phyloP scores from a whole-genome alignment of 2,888 invertebrate species.

The Pedicia rivosa region DNA sequence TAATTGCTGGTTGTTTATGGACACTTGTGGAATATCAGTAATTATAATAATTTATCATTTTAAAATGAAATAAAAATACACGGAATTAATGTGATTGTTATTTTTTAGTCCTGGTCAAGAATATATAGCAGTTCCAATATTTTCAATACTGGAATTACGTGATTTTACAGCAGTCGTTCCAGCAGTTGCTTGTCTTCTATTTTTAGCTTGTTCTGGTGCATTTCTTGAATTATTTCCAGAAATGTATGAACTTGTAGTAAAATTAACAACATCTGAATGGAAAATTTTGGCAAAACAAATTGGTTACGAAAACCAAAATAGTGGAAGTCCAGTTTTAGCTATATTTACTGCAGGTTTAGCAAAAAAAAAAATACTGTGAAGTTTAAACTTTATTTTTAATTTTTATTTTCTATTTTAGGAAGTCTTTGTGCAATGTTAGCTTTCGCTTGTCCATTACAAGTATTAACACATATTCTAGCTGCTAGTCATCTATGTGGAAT shows the following conservation, averaged over 20 bases:
- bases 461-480: constrained; percentile 32
- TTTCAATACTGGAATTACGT: constrained; percentile 35
- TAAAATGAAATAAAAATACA: not conserved
- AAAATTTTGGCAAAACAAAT: constrained; percentile 35
- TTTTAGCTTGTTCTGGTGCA: constrained; percentile 35
- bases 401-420: constrained; percentile 19
- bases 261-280: constrained; percentile 39
- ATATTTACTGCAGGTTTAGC: constrained; percentile 35
- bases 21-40: constrained; percentile 27
- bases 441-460: constrained; percentile 38
- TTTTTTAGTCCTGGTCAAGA: constrained; percentile 20
- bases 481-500: constrained; percentile 26
- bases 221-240: constrained; percentile 37
- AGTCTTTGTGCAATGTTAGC: constrained; percentile 38
- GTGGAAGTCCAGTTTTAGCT: constrained; percentile 38
- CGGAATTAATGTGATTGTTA: not conserved
- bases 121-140: constrained; percentile 28
- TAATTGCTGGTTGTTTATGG: constrained; percentile 25
- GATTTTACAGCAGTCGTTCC: constrained; percentile 38
- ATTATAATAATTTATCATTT: constrained; percentile 6
- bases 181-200: constrained; percentile 36
- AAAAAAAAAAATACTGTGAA: too few relatives aligned
- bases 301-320: constrained; percentile 34
- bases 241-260: constrained; percentile 33
- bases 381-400: constrained; percentile 13